Base-by-base conservation (phyloP, 2,113 vertebrate genomes). In the Prolemur simus region DNA sequence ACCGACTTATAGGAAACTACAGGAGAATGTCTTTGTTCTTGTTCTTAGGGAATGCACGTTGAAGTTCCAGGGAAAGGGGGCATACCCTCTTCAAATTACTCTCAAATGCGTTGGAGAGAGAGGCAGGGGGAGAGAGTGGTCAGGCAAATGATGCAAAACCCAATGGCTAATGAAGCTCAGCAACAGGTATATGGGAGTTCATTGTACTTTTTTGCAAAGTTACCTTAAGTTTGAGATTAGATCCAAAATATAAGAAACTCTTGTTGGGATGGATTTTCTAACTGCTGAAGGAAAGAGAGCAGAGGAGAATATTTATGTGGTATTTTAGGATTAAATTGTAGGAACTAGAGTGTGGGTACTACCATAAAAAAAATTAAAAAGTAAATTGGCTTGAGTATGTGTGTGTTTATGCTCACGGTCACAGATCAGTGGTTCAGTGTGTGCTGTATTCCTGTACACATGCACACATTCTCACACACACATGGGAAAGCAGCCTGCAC, bases 251-350 rank as follows among this genome's bases (percentile, higher is more conserved):
- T 1, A n/a, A 15, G 45, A n/a, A 66, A 60, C 5, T 9, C 18
- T 29, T 74, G 6, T 18, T 91, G 69, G 39, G 23, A 56, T 58
- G 17, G 34, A 42, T 18, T 47, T 49, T 45, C 25, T 29, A 54
- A 11, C 29, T 34, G 7, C 6, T 12, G 2, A 0, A 10, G 10
- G 32, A 83, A 23, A 42, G 42, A 74, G 3, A 74, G 12, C 11
- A 58, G 17, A 49, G 37, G 4, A 27, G 23, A n/a, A 37, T 1
- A 32, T 13, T 42, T 15, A 27, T 8, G 0, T 10, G 7, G 2
- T 42, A 12, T 42, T 47, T 63, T 49, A 37, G 21, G 63, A 11
- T 32, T 34, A 21, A 9, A 37, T 5, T 4, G 1, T 32, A 25
- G 12, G 6, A 60, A 49, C 4, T 17, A 23, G 12, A n/a, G 32